Evolutionary conservation across 2,113 vertebrate species (phyloP).

Genomic region (Myiozetetes cayanensis): DNA sequence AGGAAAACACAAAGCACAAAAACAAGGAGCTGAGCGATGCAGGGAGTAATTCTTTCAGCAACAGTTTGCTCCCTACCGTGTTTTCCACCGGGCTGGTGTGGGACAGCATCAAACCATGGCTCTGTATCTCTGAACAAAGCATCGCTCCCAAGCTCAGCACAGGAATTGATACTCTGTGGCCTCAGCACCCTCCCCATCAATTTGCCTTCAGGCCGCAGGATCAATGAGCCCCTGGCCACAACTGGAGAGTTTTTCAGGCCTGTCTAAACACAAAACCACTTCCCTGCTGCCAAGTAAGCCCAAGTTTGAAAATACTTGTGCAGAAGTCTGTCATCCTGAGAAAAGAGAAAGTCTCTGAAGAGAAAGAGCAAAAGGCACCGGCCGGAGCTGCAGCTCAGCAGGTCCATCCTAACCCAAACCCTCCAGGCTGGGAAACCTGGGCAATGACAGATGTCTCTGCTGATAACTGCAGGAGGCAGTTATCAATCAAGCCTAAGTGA

Average conservation of each 20-base stretch:
- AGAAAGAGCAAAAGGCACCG: not conserved
- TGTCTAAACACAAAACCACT: not conserved
- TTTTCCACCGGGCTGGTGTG: rapidly evolving
- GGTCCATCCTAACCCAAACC: not conserved
- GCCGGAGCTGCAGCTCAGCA: rapidly evolving
- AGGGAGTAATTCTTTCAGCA: not conserved
- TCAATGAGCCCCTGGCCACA: not conserved
- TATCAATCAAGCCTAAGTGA: not conserved
- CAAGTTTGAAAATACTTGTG: not conserved
- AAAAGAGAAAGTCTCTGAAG: not conserved
- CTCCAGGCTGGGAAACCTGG: not conserved
- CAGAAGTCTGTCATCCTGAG: not conserved
- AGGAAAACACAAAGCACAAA: not conserved
- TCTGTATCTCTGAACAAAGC: not conserved
- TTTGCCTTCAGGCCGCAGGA: not conserved
- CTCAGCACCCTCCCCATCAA: not conserved
- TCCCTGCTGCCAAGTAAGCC: not conserved
- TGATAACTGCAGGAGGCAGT: not conserved
- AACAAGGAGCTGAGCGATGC: not conserved
- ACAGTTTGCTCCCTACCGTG: not conserved
- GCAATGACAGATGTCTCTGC: not conserved
- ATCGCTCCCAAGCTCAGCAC: not conserved
- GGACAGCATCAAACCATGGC: not conserved
- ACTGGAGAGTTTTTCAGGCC: not conserved
- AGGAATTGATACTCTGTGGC: not conserved